Conservation (phyloP, 2,888 invertebrate species). For the Chironomus tentans region DNA sequence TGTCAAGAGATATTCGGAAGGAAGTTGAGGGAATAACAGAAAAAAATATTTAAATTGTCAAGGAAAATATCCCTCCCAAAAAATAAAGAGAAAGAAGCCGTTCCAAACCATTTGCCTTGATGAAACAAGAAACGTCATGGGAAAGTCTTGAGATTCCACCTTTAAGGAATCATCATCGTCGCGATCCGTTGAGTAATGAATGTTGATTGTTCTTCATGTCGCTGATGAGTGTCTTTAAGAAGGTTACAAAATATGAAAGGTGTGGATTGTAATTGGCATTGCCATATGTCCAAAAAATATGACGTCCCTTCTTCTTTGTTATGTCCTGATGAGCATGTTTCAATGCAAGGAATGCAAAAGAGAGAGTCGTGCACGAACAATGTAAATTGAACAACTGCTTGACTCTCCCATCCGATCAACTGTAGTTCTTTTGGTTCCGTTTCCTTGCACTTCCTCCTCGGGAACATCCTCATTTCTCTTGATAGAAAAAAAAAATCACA, state of each 20-base stretch:
- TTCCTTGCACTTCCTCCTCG: constrained; percentile 21
- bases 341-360: not conserved
- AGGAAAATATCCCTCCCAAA: not conserved
- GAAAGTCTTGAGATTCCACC: constrained; percentile 17
- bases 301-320: not conserved
- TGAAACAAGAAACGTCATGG: constrained; percentile 13
- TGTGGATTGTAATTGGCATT: constrained; percentile 3
- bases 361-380: not conserved
- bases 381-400: not conserved
- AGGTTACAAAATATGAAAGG: not conserved
- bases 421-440: constrained; percentile 17
- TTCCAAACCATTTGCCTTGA: not conserved
- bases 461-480: constrained; percentile 12
- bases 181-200: constrained; percentile 24
- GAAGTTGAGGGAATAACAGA: not conserved
- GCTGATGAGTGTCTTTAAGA: not conserved
- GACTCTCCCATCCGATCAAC: constrained; percentile 1
- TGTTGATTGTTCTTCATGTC: too few species aligned
- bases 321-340: not conserved
- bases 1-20: not conserved
- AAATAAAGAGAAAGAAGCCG: not conserved
- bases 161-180: constrained; percentile 13
- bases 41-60: not conserved
- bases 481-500: constrained; percentile 8
- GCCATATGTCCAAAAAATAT: constrained; percentile 4